Percentiles rank a stretch among this genome's conserved stretches.
Evolutionary conservation across 2,888 invertebrate genomes (phyloP).

Genomic region (Tinea semifulvella): DNA sequence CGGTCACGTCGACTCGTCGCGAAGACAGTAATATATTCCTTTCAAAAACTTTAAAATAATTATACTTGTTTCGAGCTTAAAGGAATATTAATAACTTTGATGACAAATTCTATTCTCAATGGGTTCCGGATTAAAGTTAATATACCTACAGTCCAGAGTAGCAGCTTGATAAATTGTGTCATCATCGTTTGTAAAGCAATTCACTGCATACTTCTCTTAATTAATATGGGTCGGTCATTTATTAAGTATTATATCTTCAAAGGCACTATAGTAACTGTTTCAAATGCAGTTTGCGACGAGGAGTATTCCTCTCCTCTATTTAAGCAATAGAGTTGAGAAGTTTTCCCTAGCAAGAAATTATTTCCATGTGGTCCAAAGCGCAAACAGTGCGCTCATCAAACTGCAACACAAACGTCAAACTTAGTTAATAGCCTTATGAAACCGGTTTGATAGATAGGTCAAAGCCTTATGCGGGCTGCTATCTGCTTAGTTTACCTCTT

Average conservation of each 20-base stretch:
- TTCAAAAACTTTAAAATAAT: slow-evolving; percentile 8
- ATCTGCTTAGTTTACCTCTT: not conserved
- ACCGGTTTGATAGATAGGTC: slow-evolving; percentile 16
- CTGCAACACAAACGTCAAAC: slow-evolving; percentile 54
- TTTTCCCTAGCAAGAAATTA: slow-evolving; percentile 55
- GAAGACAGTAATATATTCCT: slow-evolving; percentile 8
- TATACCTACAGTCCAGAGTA: too few relatives aligned
- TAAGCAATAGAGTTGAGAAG: slow-evolving; percentile 49
- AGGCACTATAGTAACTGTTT: slow-evolving; percentile 42
- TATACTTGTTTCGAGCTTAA: not conserved
- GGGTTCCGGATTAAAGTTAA: too few relatives aligned
- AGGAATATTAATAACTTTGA: not conserved
- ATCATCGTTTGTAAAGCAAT: too few relatives aligned
- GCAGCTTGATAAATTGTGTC: too few relatives aligned
- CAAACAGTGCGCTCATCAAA: slow-evolving; percentile 57
- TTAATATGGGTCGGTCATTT: not conserved
- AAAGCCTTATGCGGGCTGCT: slow-evolving; percentile 11
- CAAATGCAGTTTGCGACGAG: slow-evolving; percentile 37
- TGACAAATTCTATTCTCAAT: too few relatives aligned
- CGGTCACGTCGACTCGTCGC: slow-evolving; percentile 18
- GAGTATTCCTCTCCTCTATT: slow-evolving; percentile 59
- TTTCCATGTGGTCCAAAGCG: slow-evolving; percentile 53
- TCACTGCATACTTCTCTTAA: too few relatives aligned
- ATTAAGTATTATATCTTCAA: slow-evolving; percentile 27
- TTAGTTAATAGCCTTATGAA: slow-evolving; percentile 58